phyloP scores from a whole-genome alignment of 2,797 vertebrate species.

The Myoxocephalus aenaeus region DNA sequence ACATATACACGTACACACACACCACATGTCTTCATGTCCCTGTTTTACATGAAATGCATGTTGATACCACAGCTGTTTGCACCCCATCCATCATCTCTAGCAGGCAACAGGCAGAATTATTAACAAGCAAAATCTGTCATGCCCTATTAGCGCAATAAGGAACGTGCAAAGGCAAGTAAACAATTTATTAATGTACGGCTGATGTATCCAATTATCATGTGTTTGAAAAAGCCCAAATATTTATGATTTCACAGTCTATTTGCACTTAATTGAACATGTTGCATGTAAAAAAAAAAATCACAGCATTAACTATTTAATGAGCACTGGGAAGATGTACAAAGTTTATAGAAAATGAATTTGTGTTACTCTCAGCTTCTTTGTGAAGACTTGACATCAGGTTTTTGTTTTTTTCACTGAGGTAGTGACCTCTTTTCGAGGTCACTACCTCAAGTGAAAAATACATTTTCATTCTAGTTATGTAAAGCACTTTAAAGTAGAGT shows the following conservation, averaged over 20 bases:
- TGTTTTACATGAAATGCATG: conserved; percentile 83
- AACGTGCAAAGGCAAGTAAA: conserved; percentile 82
- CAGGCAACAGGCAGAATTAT: conserved; percentile 85
- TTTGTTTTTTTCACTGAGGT: background rate
- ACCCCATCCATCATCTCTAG: conserved; percentile 84
- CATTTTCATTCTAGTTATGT: background rate
- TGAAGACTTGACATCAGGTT: conserved; percentile 29
- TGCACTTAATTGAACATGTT: conserved; percentile 75
- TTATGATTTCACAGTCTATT: conserved; percentile 80
- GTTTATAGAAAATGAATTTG: conserved; percentile 43
- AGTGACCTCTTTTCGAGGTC: too few species aligned
- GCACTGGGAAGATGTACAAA: conserved; percentile 39
- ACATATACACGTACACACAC: conserved; percentile 50
- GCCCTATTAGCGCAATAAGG: conserved; percentile 81
- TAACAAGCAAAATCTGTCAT: conserved; percentile 85
- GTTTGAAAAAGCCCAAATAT: conserved; percentile 71
- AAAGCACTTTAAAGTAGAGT: background rate
- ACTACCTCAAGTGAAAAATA: too few species aligned
- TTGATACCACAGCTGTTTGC: conserved; percentile 84
- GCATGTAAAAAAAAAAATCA: conserved; percentile 52
- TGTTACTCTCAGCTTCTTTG: conserved; percentile 34
- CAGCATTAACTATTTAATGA: conserved; percentile 63
- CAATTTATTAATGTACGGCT: conserved; percentile 80
- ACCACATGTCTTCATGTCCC: conserved; percentile 75
- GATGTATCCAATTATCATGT: conserved; percentile 77